phyloP scores from a whole-genome alignment of 2,888 invertebrate species.

The Papilio protenor region DNA sequence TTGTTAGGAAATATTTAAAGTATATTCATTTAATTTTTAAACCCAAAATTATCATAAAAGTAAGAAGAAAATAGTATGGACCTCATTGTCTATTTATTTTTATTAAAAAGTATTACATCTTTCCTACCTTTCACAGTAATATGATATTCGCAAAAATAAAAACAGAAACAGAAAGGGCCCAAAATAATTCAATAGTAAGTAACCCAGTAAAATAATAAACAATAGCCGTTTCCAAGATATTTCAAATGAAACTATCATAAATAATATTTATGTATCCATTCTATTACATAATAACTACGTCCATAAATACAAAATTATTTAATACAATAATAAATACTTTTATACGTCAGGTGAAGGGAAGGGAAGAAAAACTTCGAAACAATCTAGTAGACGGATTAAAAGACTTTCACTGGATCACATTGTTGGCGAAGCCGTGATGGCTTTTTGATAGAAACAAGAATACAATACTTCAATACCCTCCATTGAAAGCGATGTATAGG shows the following conservation, averaged over 20 bases:
- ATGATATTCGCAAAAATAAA: neutral
- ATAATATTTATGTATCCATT: constrained; percentile 15
- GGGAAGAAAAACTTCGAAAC: constrained; percentile 4
- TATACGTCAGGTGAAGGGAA: neutral
- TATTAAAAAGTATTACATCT: neutral
- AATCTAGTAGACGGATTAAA: constrained; percentile 24
- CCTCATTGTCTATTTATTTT: neutral
- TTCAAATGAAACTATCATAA: constrained; percentile 5
- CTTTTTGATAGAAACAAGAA: constrained; percentile 42
- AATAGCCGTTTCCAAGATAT: neutral
- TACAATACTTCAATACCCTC: constrained; percentile 49
- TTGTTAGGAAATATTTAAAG: neutral
- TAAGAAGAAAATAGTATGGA: neutral
- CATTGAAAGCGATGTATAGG: constrained; percentile 51
- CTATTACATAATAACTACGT: constrained; percentile 11
- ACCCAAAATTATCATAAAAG: neutral
- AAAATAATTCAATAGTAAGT: neutral
- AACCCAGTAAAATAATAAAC: neutral
- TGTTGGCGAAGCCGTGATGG: constrained; percentile 38
- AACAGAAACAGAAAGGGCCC: neutral
- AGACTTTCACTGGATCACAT: constrained; percentile 23
- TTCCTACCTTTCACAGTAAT: neutral
- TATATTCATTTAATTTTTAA: too few species aligned
- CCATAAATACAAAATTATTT: constrained; percentile 8
- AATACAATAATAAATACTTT: constrained; percentile 9